Evolutionary conservation across 1,140 invertebrate genomes (phyloP), one percentile per base, ranked within the genome.

Genomic region (Pteromalus puparum): DNA sequence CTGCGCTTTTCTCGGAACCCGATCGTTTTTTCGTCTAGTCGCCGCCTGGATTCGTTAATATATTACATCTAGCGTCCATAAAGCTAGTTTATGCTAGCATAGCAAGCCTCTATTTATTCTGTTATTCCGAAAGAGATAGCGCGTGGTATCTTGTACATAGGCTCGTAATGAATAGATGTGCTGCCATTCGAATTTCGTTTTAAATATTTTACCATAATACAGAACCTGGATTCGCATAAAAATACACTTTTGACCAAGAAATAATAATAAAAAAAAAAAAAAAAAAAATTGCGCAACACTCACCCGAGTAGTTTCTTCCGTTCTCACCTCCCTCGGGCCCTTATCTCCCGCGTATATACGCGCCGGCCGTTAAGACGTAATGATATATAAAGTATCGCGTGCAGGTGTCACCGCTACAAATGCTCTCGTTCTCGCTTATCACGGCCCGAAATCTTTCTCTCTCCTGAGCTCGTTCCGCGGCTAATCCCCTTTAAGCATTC

Each of bases 371-470:
- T 78, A 72, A 88, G 81, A 83, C 76, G 70, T 80, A 73, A 88
- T 90, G 89, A 90, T 89, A 89, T 89, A 88, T 87, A 88, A 87
- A 87, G 86, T 86, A 87, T 88, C 90, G 88, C 87, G 86, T 86
- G 89, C 90, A 91, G 90, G 90, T 90, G 89, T 90, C 88, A 86
- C 87, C 12, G 75, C 81, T 88, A 91, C 89, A 91, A 91, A 87
- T 79, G 82, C 78, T 84, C 83, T 80, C 83, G 77, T 80, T 84
- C 70, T 12, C 3, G 42, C 48, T 84, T 84, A 84, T 84, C 77
- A 3, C 15, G 10, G 12, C 67, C n/a, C 10, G 18, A 38, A 26
- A 83, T 83, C 82, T 72, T n/a, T 21, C 34, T n/a, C 15, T 38
- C 38, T 38, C 38, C 9, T 65, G n/a, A n/a, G 42, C 53, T 68